Evolutionary conservation across 1,140 invertebrate genomes (phyloP), one percentile per base, ranked within the genome.

Genomic region (Tetranychus urticae): DNA sequence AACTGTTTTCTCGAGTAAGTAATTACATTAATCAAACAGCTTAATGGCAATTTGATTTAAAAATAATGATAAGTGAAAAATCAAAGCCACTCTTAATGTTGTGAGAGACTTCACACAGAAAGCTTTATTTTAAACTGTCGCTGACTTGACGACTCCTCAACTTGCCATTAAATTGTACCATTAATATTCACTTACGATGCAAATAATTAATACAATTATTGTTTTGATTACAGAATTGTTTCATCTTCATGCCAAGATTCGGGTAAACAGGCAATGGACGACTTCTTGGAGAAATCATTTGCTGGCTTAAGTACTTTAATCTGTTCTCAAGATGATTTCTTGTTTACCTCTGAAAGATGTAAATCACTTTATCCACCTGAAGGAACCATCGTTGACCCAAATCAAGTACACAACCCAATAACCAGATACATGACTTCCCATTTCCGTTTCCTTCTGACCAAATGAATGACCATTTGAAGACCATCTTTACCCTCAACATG

Each of bases 351-450:
- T 14, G 23, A 42, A 14, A 42, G 57, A 58, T 58, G 57, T 34
- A 58, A 42, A 45, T 34, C n/a, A 42, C 42, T 58, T 14, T 58
- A 58, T 46, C 23, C 57, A 42, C 12, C 50, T 14, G 37, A 1
- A 37, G 36, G 54, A 23, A 12, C 54, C 12, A 23, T n/a, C 5
- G 10, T 45, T 37, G 54, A 39, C 12, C 33, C 33, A 34, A 55
- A 56, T 12, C 33, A 37, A 10, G 54, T 10, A 45, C 33, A 61
- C n/a, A 61, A 61, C 42, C 60, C 60, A 45, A 14, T 61, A 10
- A 56, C 60, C 33, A 50, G 56, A 45, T 61, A 61, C 39, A n/a
- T 61, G n/a, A 23, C 54, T 12, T 39, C 36, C 42, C 56, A 61
- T 46, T 55, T 61, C 3, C 48, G 60, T 34, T 61, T 61, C 54